Base-by-base conservation (phyloP, 2,113 vertebrate genomes). In the Cryptotis parvus region DNA sequence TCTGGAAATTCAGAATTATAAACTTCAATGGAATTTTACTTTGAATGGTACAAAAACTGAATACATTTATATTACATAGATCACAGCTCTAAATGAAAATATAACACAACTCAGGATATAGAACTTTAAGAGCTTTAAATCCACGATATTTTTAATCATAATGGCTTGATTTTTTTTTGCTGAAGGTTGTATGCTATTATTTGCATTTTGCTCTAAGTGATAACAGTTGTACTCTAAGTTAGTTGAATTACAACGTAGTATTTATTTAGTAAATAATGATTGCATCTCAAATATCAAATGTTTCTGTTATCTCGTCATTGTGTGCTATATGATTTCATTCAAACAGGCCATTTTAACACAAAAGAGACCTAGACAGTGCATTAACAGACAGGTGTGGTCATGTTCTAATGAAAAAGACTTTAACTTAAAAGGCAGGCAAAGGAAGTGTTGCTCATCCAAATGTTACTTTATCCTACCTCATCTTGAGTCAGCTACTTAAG, bases 61-160 rank as follows among this genome's bases (percentile, higher is more conserved):
- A 83, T 72, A 43, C 35, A 86, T 45, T 63, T 83, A 6, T 82
- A 82, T 83, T 35, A 66, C 20, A 63, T 41, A 33, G 79, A 77
- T 43, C n/a, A 68, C 4, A 65, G 20, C 58, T 76, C 39, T 41
- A 69, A 41, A 8, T 45, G 31, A 24, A 37, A 83, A 52, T 69
- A 65, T 2, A 74, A 92, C 12, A 81, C 6, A 80, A 75, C 26
- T 74, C 58, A 90, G 29, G 20, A 31, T 61, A 16, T 20, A 5
- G 81, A 70, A 41, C 63, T 89, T 83, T 68, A 61, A 9, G 7
- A 93, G 43, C 24, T 75, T 94, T 20, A 79, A 87, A n/a, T 86
- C 86, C n/a, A 91, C 15, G 8, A 81, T 77, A 72, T 83, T 37
- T 72, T 66, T 27, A 72, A 35, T 87, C 39, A 69, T 8, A 15